Evolutionary conservation across 1,140 invertebrate species (phyloP), one percentile per base, ranked within the genome.

Genomic region (Cotesia glomerata): DNA sequence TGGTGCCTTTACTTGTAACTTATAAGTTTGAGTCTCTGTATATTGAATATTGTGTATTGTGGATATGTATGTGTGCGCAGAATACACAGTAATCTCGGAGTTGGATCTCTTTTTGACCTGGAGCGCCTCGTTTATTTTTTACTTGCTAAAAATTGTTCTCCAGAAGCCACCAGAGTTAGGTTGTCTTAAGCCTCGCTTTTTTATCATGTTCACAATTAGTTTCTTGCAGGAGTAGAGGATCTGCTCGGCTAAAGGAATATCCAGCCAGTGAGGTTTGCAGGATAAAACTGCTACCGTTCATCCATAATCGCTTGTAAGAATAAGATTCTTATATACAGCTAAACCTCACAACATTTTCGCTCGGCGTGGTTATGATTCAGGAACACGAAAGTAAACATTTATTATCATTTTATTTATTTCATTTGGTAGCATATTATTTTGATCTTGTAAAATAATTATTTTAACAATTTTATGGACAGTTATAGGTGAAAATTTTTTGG

Each of bases 201-300:
- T 83, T 82, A 76, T 80, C 77, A 79, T 77, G 76, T 75, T 66
- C 65, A 71, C 76, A 74, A 78, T 75, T 73, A 78, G 74, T 77
- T 80, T 74, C 77, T 71, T 74, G 76, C 75, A 26, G 54, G 36
- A 14, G 49, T 39, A 9, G 39, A 45, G 5, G 39, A 45, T 26
- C 26, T 26, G 26, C 26, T 26, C 26, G 26, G 26, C 1, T 2
- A 3, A 45, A 3, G 8, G 39, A 45, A 11, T 45, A 45, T 8
- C 63, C 35, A 59, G 16, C n/a, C 49, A 11, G 35, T 4, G n/a
- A 35, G 32, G 16, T 26, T 71, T 77, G 75, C 68, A 7, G 26
- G 26, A 26, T 26, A 26, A 26, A 45, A 45, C 7, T 45, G 82
- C 82, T 82, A 85, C 82, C 79, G 82, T 84, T 83, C 82, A 82